These are phyloP conservation scores for Drosophila varians DNA, from an alignment of 1,140 invertebrate genomes.

Conservation along the genomic window DNA sequence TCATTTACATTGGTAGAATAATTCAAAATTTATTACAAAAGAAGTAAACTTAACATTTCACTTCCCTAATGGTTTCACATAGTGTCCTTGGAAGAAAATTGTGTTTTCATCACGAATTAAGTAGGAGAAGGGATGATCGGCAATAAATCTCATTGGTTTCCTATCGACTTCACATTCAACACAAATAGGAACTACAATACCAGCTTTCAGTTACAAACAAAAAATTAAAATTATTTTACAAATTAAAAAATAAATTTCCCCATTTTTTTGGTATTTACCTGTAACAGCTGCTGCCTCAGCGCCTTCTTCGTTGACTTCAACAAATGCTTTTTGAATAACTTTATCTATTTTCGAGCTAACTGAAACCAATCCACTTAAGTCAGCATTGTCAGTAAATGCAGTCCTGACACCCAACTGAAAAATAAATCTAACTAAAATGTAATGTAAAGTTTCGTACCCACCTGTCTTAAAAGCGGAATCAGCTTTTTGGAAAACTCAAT, in stretches of 20 bases:
- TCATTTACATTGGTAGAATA: no score
- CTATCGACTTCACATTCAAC: no score
- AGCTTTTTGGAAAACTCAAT: slow-evolving; percentile 85
- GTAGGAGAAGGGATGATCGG: slow-evolving; percentile 68
- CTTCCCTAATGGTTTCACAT: no score
- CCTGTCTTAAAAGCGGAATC: slow-evolving; percentile 83
- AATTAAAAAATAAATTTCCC: no score
- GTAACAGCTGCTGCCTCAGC: slow-evolving; percentile 84
- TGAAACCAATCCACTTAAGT: slow-evolving; percentile 86
- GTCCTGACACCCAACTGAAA: slow-evolving; percentile 85
- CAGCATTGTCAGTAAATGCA: slow-evolving; percentile 85
- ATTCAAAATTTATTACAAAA: no score
- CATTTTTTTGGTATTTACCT: slow-evolving; percentile 44
- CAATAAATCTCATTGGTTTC: slow-evolving; percentile 19
- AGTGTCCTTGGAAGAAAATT: slow-evolving; percentile 1
- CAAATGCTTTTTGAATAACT: slow-evolving; percentile 85
- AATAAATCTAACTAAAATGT: neutral
- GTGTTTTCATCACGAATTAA: neutral
- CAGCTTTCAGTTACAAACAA: no score
- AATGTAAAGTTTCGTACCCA: no score
- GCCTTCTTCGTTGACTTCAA: slow-evolving; percentile 86
- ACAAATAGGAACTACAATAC: neutral
- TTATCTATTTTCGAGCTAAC: slow-evolving; percentile 83
- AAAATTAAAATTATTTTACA: no score
- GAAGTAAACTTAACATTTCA: no score